Evolutionary conservation across 2,797 vertebrate species (phyloP), one percentile per base, ranked within the genome.

Genomic region (Onychomys arenicola): DNA sequence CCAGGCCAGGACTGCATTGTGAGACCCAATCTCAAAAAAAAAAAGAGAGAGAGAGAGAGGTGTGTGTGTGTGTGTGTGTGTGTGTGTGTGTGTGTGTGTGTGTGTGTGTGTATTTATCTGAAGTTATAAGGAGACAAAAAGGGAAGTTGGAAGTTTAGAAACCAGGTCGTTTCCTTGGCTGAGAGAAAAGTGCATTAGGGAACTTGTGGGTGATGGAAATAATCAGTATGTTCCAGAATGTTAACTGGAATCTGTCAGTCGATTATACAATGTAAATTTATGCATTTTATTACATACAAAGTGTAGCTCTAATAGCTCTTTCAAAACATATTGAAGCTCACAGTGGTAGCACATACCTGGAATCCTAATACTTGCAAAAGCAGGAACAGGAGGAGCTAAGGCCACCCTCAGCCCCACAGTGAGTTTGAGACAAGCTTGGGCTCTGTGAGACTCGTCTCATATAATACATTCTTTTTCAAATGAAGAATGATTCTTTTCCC

Each of bases 61-160:
- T 13, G 14, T 52, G 14, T 52, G 16, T 55, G 14, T 52, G 14
- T 52, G 1, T 52, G 14, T 52, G 11, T 49, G 11, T 49, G 1
- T 49, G 0, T 0, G 8, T 49, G 49, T 49, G 49, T 49, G 46
- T 49, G 46, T 49, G 46, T 49, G 49, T 49, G 49, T 49, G n/a
- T n/a, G n/a, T n/a, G 46, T 46, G 46, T 46, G 46, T n/a, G n/a
- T n/a, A 59, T 93, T 90, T 76, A 87, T 52, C 71, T 65, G 7
- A 90, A 32, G 29, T 89, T 96, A 27, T 83, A 89, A 89, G 84
- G 69, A 32, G 83, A 17, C 3, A 23, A 63, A 94, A 93, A 73
- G 82, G 25, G 86, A 88, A 95, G 27, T 17, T 73, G 23, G 29
- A 55, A 43, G 67, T 95, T 90, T 91, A 84, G 37, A 93, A 85